Evolutionary conservation across 2,797 vertebrate genomes (phyloP), one percentile per base, ranked within the genome.

Genomic region (Cygnus olor): DNA sequence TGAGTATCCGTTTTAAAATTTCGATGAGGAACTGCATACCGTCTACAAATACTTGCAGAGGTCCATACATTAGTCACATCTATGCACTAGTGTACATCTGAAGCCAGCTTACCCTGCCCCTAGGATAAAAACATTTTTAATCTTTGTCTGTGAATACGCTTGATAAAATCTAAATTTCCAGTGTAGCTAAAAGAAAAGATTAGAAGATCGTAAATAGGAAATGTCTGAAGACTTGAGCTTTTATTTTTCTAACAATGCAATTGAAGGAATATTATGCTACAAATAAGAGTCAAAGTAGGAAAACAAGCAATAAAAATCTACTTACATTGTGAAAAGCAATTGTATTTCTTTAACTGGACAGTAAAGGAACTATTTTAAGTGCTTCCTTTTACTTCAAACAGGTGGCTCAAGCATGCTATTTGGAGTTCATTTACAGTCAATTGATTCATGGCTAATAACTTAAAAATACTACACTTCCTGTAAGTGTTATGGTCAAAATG

Each of bases 361-460:
- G 70, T 80, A 86, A 92, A 90, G 60, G 15, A 90, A 91, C 80
- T 95, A 93, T 96, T 92, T 93, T 78, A 89, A 96, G 84, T 88
- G 93, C 80, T 96, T 94, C 80, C 47, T 94, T 92, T 95, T 92
- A 64, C 64, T 95, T 95, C 57, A 94, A 78, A 87, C 91, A 96
- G 86, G 53, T 95, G 93, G 84, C 72, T 91, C 63, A 58, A 56
- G 54, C 40, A 12, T 77, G 73, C 72, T 95, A 70, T 94, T 86
- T 93, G 56, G 71, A 80, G 61, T 89, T 92, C 69, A 82, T 80
- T 87, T 95, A 80, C 86, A 96, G 91, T 93, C 70, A 82, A 93
- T 89, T 81, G 87, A 93, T 94, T 96, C 80, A 91, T 83, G 63
- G 85, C 76, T 92, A 92, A 81, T 79, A 88, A 61, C 49, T 94